These are phyloP conservation scores for Daphoenositta chrysoptera DNA, from an alignment of 2,113 vertebrate genomes.

Conservation along the genomic window DNA sequence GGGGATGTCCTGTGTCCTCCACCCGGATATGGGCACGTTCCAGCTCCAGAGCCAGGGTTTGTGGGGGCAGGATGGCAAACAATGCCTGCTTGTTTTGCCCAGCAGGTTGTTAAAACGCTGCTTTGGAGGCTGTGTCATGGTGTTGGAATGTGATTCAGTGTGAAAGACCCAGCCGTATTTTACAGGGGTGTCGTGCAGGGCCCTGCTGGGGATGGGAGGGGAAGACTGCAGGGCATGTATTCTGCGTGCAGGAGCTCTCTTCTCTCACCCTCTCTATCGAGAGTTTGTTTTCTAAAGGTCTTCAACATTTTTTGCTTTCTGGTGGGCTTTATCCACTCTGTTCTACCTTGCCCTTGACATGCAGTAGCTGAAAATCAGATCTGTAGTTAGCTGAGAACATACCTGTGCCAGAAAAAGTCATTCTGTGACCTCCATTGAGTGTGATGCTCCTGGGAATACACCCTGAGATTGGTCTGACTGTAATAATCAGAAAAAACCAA, in stretches of 20 bases:
- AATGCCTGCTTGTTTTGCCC: conserved; percentile 24
- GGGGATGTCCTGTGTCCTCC: background rate
- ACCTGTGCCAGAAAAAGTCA: background rate
- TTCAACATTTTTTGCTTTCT: background rate
- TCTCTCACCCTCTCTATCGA: background rate
- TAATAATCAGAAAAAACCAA: background rate
- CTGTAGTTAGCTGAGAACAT: background rate
- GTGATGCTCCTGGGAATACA: rapidly evolving
- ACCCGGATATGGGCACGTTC: background rate
- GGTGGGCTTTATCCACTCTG: background rate
- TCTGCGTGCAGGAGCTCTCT: background rate
- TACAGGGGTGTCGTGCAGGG: background rate
- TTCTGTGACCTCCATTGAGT: background rate
- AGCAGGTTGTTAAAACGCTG: background rate
- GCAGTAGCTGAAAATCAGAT: background rate
- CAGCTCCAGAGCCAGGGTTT: background rate
- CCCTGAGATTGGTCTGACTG: background rate
- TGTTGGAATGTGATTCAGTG: conserved; percentile 30
- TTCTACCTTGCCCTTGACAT: background rate
- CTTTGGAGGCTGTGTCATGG: conserved; percentile 3
- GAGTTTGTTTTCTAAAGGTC: background rate
- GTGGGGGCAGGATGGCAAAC: conserved; percentile 13
- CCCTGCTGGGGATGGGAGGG: background rate
- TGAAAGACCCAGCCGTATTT: background rate
- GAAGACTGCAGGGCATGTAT: background rate